phyloP scores from a whole-genome alignment of 23 tunicate genomes.

The Styela clava region DNA sequence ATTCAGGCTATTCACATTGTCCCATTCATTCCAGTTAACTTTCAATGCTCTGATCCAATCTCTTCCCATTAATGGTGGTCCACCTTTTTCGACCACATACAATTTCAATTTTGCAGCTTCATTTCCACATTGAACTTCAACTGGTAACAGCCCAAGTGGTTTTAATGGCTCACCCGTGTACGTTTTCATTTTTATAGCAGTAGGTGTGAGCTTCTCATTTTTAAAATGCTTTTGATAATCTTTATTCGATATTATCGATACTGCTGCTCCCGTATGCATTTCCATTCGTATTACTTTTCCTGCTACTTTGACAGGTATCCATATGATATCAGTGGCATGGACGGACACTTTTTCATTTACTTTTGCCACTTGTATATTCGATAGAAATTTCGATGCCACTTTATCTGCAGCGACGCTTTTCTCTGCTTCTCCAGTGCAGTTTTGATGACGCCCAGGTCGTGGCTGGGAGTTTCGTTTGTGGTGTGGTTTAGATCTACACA shows the following conservation, averaged over 20 bases:
- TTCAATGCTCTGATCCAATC: neutral
- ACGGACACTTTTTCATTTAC: neutral
- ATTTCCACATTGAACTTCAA: neutral
- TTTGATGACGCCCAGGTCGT: too few species aligned
- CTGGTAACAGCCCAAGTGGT: neutral
- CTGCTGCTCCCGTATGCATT: neutral
- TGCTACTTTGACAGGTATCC: neutral
- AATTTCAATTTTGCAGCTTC: neutral
- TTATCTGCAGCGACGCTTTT: neutral
- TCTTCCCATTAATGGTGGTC: neutral
- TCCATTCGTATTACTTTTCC: neutral
- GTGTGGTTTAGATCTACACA: neutral
- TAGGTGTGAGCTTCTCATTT: neutral
- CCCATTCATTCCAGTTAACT: neutral
- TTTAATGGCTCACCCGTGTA: neutral
- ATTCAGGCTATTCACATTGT: neutral
- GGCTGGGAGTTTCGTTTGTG: too few species aligned
- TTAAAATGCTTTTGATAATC: neutral
- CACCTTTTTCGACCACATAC: neutral
- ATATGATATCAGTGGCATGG: neutral
- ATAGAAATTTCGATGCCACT: neutral
- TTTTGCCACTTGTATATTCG: neutral
- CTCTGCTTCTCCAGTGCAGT: neutral
- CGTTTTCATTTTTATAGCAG: neutral
- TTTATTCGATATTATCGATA: neutral